Conservation (phyloP, 2,888 invertebrate genomes). For the Octonoba sinensis region DNA sequence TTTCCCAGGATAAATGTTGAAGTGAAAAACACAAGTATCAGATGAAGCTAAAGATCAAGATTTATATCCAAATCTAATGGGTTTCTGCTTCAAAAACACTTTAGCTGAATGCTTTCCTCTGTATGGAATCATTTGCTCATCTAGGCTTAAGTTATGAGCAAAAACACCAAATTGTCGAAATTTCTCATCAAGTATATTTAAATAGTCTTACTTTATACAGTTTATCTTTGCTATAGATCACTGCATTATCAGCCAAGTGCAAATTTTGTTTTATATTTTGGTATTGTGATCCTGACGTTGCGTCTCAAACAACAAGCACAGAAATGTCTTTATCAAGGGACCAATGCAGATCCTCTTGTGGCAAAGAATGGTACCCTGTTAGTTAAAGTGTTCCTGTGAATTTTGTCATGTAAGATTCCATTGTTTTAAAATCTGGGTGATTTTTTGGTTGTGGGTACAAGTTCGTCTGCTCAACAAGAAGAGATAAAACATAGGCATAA, state of each 20-base stretch:
- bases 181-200: too few species aligned
- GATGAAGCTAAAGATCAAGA: conserved; percentile 9
- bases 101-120: too few species aligned
- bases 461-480: background rate
- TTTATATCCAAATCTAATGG: conserved; percentile 8
- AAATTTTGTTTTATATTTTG: conserved; percentile 29
- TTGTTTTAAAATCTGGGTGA: too few species aligned
- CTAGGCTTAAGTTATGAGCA: too few species aligned
- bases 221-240: conserved; percentile 25
- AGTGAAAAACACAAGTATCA: conserved; percentile 8
- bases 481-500: background rate
- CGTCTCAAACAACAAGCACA: conserved; percentile 7
- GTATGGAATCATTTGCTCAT: too few species aligned
- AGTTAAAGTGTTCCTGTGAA: conserved; percentile 7
- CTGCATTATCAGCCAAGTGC: conserved; percentile 19
- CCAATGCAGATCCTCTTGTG: conserved; percentile 30
- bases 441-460: conserved; percentile 18
- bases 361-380: background rate
- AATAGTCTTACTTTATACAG: conserved; percentile 13
- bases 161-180: too few species aligned
- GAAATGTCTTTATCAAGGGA: too few species aligned
- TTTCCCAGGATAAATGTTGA: conserved; percentile 6
- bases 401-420: background rate
- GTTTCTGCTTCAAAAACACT: conserved; percentile 11
- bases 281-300: conserved; percentile 10